These are phyloP conservation scores for Tiliqua scincoides DNA, from an alignment of 2,113 vertebrate genomes.

Conservation along the genomic window DNA sequence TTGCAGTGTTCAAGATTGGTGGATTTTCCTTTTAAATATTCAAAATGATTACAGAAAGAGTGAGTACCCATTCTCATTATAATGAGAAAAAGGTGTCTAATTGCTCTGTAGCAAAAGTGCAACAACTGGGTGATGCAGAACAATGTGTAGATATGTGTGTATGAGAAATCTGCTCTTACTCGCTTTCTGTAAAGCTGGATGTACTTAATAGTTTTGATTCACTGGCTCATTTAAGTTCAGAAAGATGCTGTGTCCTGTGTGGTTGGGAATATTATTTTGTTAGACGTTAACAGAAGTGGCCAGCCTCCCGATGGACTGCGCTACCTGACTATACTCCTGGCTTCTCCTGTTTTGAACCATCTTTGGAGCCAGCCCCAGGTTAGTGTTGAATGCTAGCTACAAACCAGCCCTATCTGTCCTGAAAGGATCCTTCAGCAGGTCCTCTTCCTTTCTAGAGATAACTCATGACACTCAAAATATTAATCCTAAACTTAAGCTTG, in stretches of 20 bases:
- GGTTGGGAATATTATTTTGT: not conserved
- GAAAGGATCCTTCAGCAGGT: not conserved
- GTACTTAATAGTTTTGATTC: not conserved
- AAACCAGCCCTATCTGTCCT: not conserved
- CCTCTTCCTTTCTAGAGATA: not conserved
- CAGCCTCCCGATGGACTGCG: not conserved
- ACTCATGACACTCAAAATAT: not conserved
- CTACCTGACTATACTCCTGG: not conserved
- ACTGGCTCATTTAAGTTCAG: not conserved
- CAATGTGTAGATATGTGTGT: not conserved
- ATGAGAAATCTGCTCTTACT: not conserved
- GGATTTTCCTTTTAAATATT: constrained; percentile 17
- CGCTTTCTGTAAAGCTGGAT: not conserved
- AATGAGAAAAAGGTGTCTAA: not conserved
- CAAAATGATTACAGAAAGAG: not conserved
- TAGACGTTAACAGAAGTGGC: not conserved
- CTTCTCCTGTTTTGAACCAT: not conserved
- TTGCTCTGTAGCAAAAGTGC: not conserved
- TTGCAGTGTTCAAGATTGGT: not conserved
- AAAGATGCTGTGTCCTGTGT: not conserved
- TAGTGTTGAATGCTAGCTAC: not conserved
- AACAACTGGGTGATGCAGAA: not conserved
- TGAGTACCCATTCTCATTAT: not conserved
- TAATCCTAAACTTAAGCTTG: constrained; percentile 17
- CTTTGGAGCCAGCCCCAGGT: not conserved